Evolutionary conservation across 2,797 vertebrate species (phyloP), one percentile per base, ranked within the genome.

Genomic region (Chaunax sp.): DNA sequence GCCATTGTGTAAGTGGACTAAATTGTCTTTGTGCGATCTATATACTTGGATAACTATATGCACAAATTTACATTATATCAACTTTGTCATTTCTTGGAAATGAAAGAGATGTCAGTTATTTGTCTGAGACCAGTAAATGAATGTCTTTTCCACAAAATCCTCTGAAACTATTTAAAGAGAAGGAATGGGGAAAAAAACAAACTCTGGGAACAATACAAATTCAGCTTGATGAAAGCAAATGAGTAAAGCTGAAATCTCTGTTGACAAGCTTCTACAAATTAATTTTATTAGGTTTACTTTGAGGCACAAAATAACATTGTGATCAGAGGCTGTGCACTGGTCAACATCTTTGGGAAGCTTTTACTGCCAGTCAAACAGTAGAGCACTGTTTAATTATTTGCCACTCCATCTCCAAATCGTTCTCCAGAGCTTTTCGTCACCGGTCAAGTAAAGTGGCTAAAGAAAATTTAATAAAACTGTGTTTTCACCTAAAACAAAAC

Each of bases 1-100:
- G 84, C 62, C 89, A 89, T 82, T 90, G 85, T 84, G 74, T 67
- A 84, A 87, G 83, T 89, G 84, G 87, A 81, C 82, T 76, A 69
- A 86, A 84, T 72, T 45, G 85, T 87, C 65, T 81, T 61, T 63
- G 57, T 60, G 63, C 18, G 23, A 59, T 43, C 70, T 79, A 70
- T 77, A 82, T 83, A 75, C 86, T 82, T 82, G 85, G 80, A 84
- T 87, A 72, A 70, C 63, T 80, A 50, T 77, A 50, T 77, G 28
- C 37, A 37, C 64, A 18, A 82, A 65, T 86, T 72, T 68, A 62
- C 85, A 83, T 80, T 67, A 49, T 71, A 84, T 87, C 68, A 78
- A 72, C 64, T 80, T 60, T 84, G 78, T 85, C 62, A 81, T 82
- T 83, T 82, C 46, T 49, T 66, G 58, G 76, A 80, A 87, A 82